These are phyloP conservation scores for Drosophila obscura DNA, from an alignment of 1,140 invertebrate species.

Conservation along the genomic window DNA sequence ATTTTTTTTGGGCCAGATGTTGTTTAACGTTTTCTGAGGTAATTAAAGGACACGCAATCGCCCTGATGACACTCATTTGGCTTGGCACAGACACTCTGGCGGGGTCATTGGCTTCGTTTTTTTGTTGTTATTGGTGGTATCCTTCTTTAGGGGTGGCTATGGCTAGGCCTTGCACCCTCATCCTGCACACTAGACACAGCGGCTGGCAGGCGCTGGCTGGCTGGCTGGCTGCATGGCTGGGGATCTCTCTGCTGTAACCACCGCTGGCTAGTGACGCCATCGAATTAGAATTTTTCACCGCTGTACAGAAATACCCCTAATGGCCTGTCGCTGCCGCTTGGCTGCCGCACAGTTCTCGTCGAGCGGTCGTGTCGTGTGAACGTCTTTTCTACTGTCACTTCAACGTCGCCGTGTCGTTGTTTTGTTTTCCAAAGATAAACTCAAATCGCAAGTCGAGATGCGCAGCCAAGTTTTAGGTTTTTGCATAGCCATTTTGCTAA, in stretches of 20 bases:
- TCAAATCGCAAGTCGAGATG: slow-evolving; percentile 51
- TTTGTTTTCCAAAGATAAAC: slow-evolving; percentile 4
- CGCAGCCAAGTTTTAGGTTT: slow-evolving; percentile 75
- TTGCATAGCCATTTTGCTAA: slow-evolving; percentile 77
- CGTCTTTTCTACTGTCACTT: slow-evolving; percentile 42
- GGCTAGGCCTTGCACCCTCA: slow-evolving; percentile 26
- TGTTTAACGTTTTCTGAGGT: slow-evolving; percentile 40
- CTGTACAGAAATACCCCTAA: slow-evolving; percentile 43
- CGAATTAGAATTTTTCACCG: slow-evolving; percentile 63
- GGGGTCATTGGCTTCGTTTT: slow-evolving; percentile 48
- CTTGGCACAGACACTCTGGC: slow-evolving; percentile 23
- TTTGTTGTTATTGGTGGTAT: slow-evolving; percentile 17
- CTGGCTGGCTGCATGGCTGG: slow-evolving; percentile 31
- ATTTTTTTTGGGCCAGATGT: slow-evolving; percentile 45
- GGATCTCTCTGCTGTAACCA: slow-evolving; percentile 51
- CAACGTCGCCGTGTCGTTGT: neutral
- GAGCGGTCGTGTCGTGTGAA: slow-evolving; percentile 64
- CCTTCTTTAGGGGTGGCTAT: slow-evolving; percentile 45
- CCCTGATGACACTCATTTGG: slow-evolving; percentile 42
- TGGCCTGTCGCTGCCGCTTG: slow-evolving; percentile 31
- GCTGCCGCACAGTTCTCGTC: slow-evolving; percentile 61
- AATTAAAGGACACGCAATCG: slow-evolving; percentile 67
- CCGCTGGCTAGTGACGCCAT: slow-evolving; percentile 63
- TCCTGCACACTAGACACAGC: slow-evolving; percentile 20
- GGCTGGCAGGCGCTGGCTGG: no score